These are phyloP conservation scores for Leptodactylus fallax DNA, from an alignment of 2,797 vertebrate species.

Conservation along the genomic window DNA sequence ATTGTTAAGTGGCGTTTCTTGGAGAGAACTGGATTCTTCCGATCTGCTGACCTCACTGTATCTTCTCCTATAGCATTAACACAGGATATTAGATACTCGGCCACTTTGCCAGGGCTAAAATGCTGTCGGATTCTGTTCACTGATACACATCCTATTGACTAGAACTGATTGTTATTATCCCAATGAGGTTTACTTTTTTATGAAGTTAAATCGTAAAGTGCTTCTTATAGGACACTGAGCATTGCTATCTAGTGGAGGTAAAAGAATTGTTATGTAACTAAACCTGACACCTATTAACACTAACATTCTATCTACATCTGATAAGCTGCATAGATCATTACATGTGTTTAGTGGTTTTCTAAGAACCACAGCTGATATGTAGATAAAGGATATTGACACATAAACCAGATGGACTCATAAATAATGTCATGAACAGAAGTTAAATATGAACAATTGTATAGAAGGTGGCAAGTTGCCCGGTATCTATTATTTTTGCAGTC, in stretches of 20 bases:
- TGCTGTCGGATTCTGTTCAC: not conserved
- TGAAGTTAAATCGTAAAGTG: not conserved
- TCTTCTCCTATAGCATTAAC: constrained; percentile 12
- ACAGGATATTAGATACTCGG: constrained; percentile 43
- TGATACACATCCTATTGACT: not conserved
- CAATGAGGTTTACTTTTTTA: not conserved
- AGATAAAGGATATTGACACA: too few species aligned
- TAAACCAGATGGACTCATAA: too few species aligned
- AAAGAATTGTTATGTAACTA: not conserved
- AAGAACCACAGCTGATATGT: not conserved
- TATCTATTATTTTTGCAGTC: too few species aligned
- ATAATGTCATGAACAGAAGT: too few species aligned
- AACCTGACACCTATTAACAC: not conserved
- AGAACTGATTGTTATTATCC: not conserved
- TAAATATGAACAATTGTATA: too few species aligned
- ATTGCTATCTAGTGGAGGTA: not conserved
- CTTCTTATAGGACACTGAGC: not conserved
- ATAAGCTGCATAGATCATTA: not conserved
- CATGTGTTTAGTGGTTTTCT: constrained; percentile 6
- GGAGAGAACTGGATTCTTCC: constrained; percentile 35
- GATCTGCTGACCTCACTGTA: constrained; percentile 45
- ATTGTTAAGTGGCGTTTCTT: constrained; percentile 51
- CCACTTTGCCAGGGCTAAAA: constrained; percentile 20
- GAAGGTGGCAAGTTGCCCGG: too few species aligned
- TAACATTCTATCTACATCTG: constrained; percentile 19